phyloP scores from a whole-genome alignment of 2,888 invertebrate genomes.

The Tetanocera ferruginea region DNA sequence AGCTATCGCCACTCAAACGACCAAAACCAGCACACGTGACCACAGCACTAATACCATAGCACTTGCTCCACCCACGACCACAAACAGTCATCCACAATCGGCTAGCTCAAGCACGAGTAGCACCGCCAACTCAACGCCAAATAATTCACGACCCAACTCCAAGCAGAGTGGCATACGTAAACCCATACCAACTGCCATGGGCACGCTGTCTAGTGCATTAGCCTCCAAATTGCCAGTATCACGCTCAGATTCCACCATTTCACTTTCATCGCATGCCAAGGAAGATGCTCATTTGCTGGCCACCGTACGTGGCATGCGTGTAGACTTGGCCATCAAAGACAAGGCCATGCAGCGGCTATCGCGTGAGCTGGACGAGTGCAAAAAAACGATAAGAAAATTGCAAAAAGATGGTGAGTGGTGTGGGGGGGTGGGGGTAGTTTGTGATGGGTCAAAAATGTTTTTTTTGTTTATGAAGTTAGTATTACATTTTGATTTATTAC shows the following conservation, averaged over 20 bases:
- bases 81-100: constrained; percentile 56
- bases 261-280: constrained; percentile 69
- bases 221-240: constrained; percentile 71
- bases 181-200: constrained; percentile 46
- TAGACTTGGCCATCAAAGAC: constrained; percentile 81
- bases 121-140: constrained; percentile 68
- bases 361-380: constrained; percentile 81
- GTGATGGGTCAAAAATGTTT: not conserved
- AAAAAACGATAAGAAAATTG: constrained; percentile 80
- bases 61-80: constrained; percentile 28
- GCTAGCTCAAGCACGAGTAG: constrained; percentile 68
- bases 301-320: constrained; percentile 83
- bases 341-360: constrained; percentile 79
- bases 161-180: constrained; percentile 72
- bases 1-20: constrained; percentile 52
- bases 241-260: constrained; percentile 72
- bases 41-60: constrained; percentile 65
- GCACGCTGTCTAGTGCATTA: constrained; percentile 44
- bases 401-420: constrained; percentile 77
- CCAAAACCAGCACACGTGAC: constrained; percentile 52
- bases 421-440: not conserved
- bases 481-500: too few species aligned
- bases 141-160: constrained; percentile 67
- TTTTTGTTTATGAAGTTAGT: too few species aligned
- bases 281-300: constrained; percentile 84